Conservation (phyloP, 37 sponge, comb jelly and placozoan species). For the Ephydatia muelleri region DNA sequence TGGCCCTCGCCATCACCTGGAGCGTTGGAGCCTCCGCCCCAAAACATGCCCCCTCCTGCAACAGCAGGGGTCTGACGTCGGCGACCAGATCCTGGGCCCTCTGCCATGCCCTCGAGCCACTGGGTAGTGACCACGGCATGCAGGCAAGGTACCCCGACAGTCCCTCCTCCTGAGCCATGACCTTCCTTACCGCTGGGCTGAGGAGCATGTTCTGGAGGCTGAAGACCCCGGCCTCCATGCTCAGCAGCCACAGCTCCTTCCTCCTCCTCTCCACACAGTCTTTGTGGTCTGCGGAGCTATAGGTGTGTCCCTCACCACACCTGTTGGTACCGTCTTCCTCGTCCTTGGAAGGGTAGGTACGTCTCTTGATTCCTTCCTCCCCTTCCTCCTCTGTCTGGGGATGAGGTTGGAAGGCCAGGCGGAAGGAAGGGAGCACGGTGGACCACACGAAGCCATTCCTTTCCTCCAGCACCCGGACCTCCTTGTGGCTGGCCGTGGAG, state of each 20-base stretch:
- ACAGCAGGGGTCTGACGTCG: neutral
- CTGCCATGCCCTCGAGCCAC: neutral
- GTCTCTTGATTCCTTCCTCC: neutral
- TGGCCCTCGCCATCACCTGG: neutral
- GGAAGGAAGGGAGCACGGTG: conserved; percentile 20
- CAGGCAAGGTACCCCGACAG: neutral
- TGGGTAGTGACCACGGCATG: neutral
- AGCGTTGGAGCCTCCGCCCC: neutral
- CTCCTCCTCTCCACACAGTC: neutral
- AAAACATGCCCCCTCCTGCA: neutral
- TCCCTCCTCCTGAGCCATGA: neutral
- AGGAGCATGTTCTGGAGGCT: neutral
- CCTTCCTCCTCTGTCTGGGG: neutral
- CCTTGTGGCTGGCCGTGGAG: neutral
- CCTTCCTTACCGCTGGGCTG: neutral
- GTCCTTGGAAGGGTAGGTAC: neutral
- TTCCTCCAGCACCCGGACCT: conserved; percentile 7
- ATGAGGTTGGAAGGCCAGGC: neutral
- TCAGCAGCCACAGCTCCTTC: neutral
- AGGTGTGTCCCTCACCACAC: too few relatives aligned
- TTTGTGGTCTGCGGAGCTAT: too few relatives aligned
- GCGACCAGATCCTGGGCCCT: neutral
- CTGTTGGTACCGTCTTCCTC: too few relatives aligned
- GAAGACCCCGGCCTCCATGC: neutral
- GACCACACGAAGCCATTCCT: conserved; percentile 47